Conservation (phyloP, 1,140 invertebrate genomes). For the Drosophila pruinosa region DNA sequence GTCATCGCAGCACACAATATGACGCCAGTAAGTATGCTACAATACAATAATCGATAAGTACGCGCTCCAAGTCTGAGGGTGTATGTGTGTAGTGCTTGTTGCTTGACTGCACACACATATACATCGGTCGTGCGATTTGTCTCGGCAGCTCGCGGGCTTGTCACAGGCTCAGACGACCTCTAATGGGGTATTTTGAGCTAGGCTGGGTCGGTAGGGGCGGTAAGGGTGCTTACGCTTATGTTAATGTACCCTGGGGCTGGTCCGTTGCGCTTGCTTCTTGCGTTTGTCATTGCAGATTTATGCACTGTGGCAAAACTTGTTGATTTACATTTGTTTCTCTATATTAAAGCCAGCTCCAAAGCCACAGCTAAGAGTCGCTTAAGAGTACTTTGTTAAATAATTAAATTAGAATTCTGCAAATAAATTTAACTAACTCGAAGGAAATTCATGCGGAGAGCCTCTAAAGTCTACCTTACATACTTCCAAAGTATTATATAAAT, state of each 20-base stretch:
- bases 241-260: conserved; percentile 53
- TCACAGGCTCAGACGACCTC: not conserved
- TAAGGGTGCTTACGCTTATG: not conserved
- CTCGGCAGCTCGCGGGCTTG: conserved; percentile 32
- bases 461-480: too few relatives aligned
- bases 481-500: too few relatives aligned
- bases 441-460: too few relatives aligned
- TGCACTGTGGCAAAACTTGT: conserved; percentile 52
- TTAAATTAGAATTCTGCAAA: too few relatives aligned
- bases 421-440: too few relatives aligned
- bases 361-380: too few relatives aligned
- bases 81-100: conserved; percentile 32
- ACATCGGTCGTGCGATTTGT: conserved; percentile 52
- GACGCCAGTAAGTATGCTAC: conserved; percentile 75
- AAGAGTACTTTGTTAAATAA: too few relatives aligned
- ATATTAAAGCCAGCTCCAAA: too few relatives aligned
- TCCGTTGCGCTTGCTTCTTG: not conserved
- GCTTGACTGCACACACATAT: conserved; percentile 50
- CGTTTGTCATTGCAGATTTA: conserved; percentile 36
- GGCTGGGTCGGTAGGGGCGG: not conserved
- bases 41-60: conserved; percentile 75
- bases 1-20: conserved; percentile 7
- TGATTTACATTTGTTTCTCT: conserved; percentile 53
- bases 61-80: not conserved
- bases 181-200: too few relatives aligned